Evolutionary conservation across 92 coral and sea anemone genomes (phyloP).

Genomic region (Paramuricea clavata): DNA sequence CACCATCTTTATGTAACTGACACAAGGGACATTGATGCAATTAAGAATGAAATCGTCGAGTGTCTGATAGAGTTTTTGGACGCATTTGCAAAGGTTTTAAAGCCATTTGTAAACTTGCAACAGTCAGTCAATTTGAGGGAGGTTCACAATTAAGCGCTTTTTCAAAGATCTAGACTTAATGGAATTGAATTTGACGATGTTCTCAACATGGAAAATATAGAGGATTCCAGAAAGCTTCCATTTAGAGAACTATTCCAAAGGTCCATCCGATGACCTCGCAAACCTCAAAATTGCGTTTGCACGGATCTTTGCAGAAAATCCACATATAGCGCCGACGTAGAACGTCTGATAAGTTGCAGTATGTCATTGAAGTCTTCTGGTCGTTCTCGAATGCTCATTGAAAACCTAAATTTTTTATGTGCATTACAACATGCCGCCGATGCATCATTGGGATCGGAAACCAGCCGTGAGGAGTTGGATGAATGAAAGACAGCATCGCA

Average conservation of each 20-base stretch:
- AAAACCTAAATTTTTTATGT: slow-evolving; percentile 25
- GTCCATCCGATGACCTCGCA: slow-evolving; percentile 11
- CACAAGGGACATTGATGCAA: no score
- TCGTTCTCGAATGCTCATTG: slow-evolving; percentile 13
- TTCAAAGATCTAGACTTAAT: slow-evolving; percentile 28
- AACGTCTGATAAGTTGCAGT: slow-evolving; percentile 14
- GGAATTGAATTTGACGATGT: slow-evolving; percentile 31
- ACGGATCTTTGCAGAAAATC: slow-evolving; percentile 26
- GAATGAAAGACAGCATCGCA: neutral
- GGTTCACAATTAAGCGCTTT: slow-evolving; percentile 22
- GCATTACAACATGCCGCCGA: slow-evolving; percentile 30
- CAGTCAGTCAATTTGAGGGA: slow-evolving; percentile 23
- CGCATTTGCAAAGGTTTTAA: slow-evolving; percentile 20
- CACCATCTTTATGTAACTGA: no score
- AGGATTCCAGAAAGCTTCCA: slow-evolving; percentile 20
- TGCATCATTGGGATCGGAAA: slow-evolving; percentile 1
- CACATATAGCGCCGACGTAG: no score
- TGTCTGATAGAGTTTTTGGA: slow-evolving; percentile 26
- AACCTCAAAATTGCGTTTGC: slow-evolving; percentile 33
- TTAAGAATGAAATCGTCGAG: slow-evolving; percentile 25
- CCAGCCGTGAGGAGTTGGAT: neutral
- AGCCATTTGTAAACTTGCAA: slow-evolving; percentile 37
- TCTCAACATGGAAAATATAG: no score
- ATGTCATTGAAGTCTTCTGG: slow-evolving; percentile 19
- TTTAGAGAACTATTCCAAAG: slow-evolving; percentile 30